A percentile compares a stretch with the other conserved stretches of the same genome.
Conservation (phyloP, 2,888 invertebrate genomes). For the Tenthredo amoena region DNA sequence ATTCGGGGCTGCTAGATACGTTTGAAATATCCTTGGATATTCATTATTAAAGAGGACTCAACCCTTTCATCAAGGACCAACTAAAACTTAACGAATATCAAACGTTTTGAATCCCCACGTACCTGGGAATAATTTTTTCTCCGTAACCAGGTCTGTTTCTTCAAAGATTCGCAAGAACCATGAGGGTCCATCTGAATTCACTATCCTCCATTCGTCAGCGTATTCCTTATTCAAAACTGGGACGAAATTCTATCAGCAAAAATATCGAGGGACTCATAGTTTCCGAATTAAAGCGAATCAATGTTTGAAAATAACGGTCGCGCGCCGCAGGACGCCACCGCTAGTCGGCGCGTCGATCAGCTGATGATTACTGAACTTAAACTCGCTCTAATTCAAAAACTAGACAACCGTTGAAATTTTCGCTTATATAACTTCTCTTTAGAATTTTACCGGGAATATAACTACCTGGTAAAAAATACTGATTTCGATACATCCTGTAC, state of each 20-base stretch:
- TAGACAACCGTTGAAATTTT: neutral
- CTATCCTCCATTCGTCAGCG: neutral
- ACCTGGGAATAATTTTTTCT: neutral
- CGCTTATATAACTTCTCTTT: neutral
- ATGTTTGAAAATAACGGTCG: neutral
- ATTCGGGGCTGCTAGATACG: neutral
- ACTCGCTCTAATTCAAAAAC: neutral
- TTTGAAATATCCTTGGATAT: neutral
- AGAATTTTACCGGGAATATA: neutral
- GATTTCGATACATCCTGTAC: neutral
- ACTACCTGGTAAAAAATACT: neutral
- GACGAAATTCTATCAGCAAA: neutral
- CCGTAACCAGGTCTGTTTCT: neutral
- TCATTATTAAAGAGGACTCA: neutral
- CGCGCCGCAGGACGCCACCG: conserved; percentile 3
- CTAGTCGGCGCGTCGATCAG: neutral
- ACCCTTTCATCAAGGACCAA: neutral
- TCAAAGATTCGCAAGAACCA: neutral
- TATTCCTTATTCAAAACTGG: neutral
- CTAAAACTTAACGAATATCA: neutral
- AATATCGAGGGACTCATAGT: neutral
- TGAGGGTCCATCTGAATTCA: neutral
- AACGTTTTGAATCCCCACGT: neutral
- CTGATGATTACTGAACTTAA: neutral
- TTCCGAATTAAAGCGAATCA: neutral